Percentiles rank a stretch among this genome's conserved stretches.
These are phyloP conservation scores for Lycodopsis pacificus DNA, from an alignment of 2,797 vertebrate species.

Conservation along the genomic window DNA sequence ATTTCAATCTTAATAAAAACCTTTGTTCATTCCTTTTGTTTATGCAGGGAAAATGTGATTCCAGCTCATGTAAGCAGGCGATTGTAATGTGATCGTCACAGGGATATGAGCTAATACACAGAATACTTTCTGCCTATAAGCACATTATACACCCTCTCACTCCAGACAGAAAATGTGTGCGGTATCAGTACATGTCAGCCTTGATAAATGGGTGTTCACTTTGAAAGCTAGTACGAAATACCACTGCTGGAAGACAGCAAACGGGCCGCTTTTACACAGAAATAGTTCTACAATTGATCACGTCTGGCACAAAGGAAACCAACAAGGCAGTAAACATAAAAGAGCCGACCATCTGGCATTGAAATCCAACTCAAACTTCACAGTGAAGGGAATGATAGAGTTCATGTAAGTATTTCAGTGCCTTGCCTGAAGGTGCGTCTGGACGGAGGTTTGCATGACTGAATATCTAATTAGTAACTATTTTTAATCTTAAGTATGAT, in stretches of 20 bases:
- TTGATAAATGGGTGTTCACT: conserved; percentile 47
- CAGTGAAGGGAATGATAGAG: not conserved
- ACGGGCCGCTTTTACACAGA: conserved; percentile 21
- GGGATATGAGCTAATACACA: not conserved
- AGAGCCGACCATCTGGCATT: conserved; percentile 12
- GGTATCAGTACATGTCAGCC: conserved; percentile 10
- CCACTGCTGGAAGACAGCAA: conserved; percentile 41
- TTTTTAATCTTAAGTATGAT: not conserved
- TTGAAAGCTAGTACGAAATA: conserved; percentile 58
- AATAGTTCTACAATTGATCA: conserved; percentile 45
- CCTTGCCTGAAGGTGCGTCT: no score
- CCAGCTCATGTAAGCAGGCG: not conserved
- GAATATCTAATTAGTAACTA: not conserved
- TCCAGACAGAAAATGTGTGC: conserved; percentile 14
- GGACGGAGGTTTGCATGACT: not conserved
- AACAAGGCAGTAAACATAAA: conserved; percentile 22
- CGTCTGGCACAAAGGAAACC: conserved; percentile 38
- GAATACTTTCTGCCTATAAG: not conserved
- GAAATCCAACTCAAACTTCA: conserved; percentile 6
- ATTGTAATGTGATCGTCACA: not conserved
- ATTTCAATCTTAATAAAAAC: conserved; percentile 1
- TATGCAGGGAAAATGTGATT: not conserved
- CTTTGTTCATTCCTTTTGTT: conserved; percentile 20
- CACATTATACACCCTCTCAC: not conserved
- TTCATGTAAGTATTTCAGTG: not conserved